Conservation (phyloP, 2,888 invertebrate species). For the Pseudeuparius sepicola region DNA sequence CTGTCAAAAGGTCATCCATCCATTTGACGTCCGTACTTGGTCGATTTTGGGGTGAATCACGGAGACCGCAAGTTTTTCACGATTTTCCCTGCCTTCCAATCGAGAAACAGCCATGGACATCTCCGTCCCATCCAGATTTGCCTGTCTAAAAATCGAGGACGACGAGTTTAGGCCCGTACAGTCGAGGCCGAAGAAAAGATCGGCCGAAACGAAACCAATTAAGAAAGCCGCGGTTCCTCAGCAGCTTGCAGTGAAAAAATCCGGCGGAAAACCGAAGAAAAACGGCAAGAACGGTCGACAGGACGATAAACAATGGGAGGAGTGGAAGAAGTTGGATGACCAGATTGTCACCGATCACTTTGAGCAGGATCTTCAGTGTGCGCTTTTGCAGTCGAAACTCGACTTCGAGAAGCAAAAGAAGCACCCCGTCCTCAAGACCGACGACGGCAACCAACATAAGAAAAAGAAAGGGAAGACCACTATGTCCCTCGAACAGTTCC, state of each 20-base stretch:
- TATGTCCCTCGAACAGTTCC: slow-evolving; percentile 66
- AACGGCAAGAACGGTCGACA: slow-evolving; percentile 43
- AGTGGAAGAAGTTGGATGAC: slow-evolving; percentile 62
- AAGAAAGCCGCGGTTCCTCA: slow-evolving; percentile 21
- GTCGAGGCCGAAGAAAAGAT: slow-evolving; percentile 33
- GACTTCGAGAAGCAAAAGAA: slow-evolving; percentile 56
- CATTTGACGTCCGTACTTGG: no score
- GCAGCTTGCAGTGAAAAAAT: no score
- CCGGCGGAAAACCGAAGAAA: slow-evolving; percentile 35
- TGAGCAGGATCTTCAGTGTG: slow-evolving; percentile 51
- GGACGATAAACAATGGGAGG: slow-evolving; percentile 57
- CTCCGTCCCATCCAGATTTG: slow-evolving; percentile 61
- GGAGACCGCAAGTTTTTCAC: no score
- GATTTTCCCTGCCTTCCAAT: no score
- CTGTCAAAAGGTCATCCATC: no score
- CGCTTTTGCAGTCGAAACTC: slow-evolving; percentile 64
- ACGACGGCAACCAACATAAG: slow-evolving; percentile 38
- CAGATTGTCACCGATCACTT: slow-evolving; percentile 53
- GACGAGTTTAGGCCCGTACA: slow-evolving; percentile 50
- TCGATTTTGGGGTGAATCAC: no score
- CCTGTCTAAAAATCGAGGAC: slow-evolving; percentile 63
- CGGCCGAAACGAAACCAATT: slow-evolving; percentile 16
- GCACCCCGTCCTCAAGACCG: slow-evolving; percentile 29
- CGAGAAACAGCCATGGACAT: no score
- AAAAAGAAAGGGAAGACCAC: slow-evolving; percentile 55